Evolutionary conservation across 2,888 invertebrate genomes (phyloP).

Genomic region (Plagodis pulveraria): DNA sequence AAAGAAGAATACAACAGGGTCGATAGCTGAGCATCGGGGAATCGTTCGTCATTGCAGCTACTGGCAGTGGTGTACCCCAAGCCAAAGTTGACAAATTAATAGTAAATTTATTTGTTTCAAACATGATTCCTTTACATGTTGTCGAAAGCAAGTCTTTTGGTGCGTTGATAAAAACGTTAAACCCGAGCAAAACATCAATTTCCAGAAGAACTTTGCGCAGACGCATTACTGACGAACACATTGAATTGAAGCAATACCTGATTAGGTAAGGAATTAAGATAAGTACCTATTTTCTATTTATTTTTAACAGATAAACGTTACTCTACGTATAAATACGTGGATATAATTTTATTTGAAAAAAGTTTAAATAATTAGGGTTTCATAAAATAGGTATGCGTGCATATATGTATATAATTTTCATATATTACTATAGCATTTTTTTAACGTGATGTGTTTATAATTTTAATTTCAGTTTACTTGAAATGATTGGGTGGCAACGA

Average conservation of each 20-base stretch:
- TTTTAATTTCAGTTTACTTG: constrained; percentile 26
- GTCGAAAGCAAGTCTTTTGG: constrained; percentile 36
- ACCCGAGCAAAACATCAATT: constrained; percentile 35
- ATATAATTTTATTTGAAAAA: constrained; percentile 2
- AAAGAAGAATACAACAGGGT: no score
- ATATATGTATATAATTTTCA: constrained; percentile 11
- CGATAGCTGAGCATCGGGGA: constrained; percentile 32
- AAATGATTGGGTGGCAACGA: constrained; percentile 26
- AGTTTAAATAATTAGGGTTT: constrained; percentile 13
- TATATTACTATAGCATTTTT: no score
- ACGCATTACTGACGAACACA: constrained; percentile 27
- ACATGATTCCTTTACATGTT: constrained; percentile 38
- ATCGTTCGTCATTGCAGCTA: constrained; percentile 38
- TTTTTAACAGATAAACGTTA: no score
- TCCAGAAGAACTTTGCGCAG: constrained; percentile 2
- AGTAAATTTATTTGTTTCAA: constrained; percentile 25
- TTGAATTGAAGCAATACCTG: constrained; percentile 26
- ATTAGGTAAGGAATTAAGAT: constrained; percentile 4
- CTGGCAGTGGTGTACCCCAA: constrained; percentile 40
- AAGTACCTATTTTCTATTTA: no score
- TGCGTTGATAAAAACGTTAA: constrained; percentile 37
- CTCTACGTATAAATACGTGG: no score
- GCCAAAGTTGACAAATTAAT: constrained; percentile 34
- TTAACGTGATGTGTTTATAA: no score
- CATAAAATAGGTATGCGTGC: constrained; percentile 8